A percentile compares a stretch with the other conserved stretches of the same genome.
phyloP scores from a whole-genome alignment of 2,113 vertebrate genomes.

The Solea senegalensis region DNA sequence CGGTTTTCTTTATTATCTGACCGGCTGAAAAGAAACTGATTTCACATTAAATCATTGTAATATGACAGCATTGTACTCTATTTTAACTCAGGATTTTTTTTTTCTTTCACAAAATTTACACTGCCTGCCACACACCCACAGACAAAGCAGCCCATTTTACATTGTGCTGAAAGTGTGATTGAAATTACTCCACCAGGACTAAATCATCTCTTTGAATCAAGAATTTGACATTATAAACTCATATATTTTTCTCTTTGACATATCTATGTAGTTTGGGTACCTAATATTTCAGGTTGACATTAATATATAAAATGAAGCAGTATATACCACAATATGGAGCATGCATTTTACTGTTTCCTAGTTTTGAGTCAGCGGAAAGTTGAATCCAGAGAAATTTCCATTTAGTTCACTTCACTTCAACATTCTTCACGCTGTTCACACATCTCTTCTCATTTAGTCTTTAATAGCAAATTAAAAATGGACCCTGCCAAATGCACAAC shows the following conservation, averaged over 20 bases:
- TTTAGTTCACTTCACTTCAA: background rate
- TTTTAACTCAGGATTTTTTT: background rate
- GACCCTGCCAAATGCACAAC: background rate
- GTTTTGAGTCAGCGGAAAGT: background rate
- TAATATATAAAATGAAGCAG: slow-evolving; percentile 4
- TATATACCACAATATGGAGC: background rate
- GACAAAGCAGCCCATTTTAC: background rate
- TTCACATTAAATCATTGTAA: background rate
- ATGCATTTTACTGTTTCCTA: background rate
- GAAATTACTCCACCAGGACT: background rate
- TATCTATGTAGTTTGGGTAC: background rate
- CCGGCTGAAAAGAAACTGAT: background rate
- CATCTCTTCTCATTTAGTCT: background rate
- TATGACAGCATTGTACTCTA: background rate
- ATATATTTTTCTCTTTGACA: background rate
- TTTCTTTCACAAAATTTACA: background rate
- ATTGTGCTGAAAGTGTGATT: background rate
- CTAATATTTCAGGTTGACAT: background rate
- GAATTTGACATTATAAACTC: background rate
- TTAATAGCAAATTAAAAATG: background rate
- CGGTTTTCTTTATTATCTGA: background rate
- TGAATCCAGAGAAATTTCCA: background rate
- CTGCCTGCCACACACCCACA: too few relatives aligned
- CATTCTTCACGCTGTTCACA: too few relatives aligned
- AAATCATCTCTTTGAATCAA: background rate